phyloP scores from a whole-genome alignment of 2,113 vertebrate genomes.

The Eublepharis macularius region DNA sequence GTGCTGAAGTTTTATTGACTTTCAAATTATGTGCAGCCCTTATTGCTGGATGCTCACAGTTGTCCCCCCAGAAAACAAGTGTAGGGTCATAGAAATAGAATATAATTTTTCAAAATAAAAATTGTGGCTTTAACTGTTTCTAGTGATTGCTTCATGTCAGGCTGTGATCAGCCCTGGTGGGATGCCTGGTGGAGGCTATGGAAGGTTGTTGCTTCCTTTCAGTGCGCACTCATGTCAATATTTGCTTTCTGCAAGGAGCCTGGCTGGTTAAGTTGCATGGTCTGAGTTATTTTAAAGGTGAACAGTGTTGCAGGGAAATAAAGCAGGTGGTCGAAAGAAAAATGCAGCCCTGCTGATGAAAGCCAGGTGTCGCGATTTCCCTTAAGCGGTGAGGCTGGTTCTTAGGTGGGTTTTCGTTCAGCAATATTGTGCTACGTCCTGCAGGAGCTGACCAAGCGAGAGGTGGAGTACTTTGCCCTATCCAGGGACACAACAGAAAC shows the following conservation, averaged over 20 bases:
- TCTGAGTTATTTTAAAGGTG: slow-evolving; percentile 24
- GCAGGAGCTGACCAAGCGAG: slow-evolving; percentile 92
- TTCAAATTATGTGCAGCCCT: too few relatives aligned
- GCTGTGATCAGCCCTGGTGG: background rate
- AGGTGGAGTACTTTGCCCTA: slow-evolving; percentile 92
- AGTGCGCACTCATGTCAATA: background rate
- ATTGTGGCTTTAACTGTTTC: background rate
- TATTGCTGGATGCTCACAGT: background rate
- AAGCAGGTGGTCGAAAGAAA: slow-evolving; percentile 22
- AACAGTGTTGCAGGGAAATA: slow-evolving; percentile 17
- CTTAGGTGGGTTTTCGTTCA: slow-evolving; percentile 23
- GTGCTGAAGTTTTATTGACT: too few relatives aligned
- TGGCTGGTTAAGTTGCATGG: background rate
- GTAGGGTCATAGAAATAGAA: background rate
- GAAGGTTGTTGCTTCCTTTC: background rate
- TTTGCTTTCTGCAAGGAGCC: background rate
- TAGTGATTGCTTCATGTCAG: background rate
- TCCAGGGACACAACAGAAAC: slow-evolving; percentile 96
- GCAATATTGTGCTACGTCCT: slow-evolving; percentile 35
- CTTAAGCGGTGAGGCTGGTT: slow-evolving; percentile 9
- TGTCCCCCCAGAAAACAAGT: background rate
- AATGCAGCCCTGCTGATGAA: slow-evolving; percentile 16
- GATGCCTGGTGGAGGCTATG: background rate
- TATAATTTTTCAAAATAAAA: background rate
- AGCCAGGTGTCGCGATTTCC: slow-evolving; percentile 20